Evolutionary conservation across 2,113 vertebrate genomes (phyloP), one percentile per base, ranked within the genome.

Genomic region (Xiphophorus couchianus): DNA sequence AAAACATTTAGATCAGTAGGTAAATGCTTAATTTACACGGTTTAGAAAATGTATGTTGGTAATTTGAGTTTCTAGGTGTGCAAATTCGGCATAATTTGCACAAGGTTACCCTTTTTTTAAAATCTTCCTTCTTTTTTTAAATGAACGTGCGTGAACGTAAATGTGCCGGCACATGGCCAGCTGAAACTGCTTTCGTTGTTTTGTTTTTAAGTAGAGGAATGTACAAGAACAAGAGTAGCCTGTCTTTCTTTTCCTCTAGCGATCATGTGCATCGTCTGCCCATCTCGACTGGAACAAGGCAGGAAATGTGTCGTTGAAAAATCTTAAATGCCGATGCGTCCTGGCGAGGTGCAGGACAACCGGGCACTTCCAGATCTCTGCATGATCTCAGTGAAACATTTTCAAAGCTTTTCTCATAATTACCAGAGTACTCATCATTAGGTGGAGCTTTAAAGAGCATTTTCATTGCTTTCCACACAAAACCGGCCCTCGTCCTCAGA

Each of bases 181-280:
- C 67, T 37, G 30, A n/a, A 58, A 65, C 44, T 0, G 29, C 1
- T 4, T n/a, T 78, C 29, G 67, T 67, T 42, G 1, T 10, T 48
- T 42, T 39, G 64, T 33, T 2, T 10, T 39, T 42, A n/a, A 31
- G 8, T 29, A 17, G 39, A 62, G 54, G 83, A 83, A 76, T 76
- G 85, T 28, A 66, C 66, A 54, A 0, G 37, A 69, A 74, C 83
- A 5, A 33, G 67, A 69, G 54, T n/a, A 25, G 62, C 31, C 33
- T 11, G 15, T 4, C 1, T 75, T 68, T 1, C 48, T 75, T 68
- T 2, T 39, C 70, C 60, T 9, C 25, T 8, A 54, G 51, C 25
- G 60, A 44, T 7, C 62, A 30, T 74, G 48, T 75, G 73, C 65
- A 62, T 22, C 25, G 33, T 25, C 58, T 39, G 15, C 62, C 70